Evolutionary conservation across 1,140 invertebrate genomes (phyloP).

Genomic region (Coelopa frigida): DNA sequence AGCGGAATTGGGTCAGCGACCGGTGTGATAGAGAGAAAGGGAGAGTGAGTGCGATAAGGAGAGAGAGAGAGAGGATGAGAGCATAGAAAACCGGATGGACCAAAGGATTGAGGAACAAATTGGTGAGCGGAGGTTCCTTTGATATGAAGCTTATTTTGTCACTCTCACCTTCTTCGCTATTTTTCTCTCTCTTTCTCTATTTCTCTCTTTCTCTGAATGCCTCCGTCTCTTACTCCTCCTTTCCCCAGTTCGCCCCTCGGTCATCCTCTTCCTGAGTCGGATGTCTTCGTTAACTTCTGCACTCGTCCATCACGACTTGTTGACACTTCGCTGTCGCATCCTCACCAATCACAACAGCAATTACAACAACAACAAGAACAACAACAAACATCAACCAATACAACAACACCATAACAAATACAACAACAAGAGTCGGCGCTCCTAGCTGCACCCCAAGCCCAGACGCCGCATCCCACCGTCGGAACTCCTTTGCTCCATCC

Average conservation of each 20-base stretch:
- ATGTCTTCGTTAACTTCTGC: no score
- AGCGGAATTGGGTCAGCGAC: no score
- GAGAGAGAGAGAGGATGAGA: neutral
- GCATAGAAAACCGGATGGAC: neutral
- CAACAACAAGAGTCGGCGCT: no score
- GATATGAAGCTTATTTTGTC: neutral
- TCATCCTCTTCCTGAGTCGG: neutral
- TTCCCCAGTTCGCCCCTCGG: neutral
- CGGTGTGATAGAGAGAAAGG: neutral
- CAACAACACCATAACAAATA: no score
- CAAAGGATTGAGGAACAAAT: neutral
- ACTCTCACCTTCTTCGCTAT: neutral
- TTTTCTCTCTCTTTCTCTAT: neutral
- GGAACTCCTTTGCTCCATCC: no score
- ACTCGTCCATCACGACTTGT: no score
- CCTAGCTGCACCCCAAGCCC: no score
- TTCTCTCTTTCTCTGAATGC: neutral
- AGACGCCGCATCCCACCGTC: no score
- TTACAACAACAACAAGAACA: no score
- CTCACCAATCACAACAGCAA: no score
- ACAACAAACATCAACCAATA: no score
- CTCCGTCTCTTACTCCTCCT: neutral
- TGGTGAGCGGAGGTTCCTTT: neutral
- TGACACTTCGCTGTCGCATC: no score
- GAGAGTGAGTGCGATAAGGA: neutral